Percentiles rank a stretch among this genome's conserved stretches.
phyloP scores from a whole-genome alignment of 2,797 vertebrate genomes.

The Rhinoraja longicauda region DNA sequence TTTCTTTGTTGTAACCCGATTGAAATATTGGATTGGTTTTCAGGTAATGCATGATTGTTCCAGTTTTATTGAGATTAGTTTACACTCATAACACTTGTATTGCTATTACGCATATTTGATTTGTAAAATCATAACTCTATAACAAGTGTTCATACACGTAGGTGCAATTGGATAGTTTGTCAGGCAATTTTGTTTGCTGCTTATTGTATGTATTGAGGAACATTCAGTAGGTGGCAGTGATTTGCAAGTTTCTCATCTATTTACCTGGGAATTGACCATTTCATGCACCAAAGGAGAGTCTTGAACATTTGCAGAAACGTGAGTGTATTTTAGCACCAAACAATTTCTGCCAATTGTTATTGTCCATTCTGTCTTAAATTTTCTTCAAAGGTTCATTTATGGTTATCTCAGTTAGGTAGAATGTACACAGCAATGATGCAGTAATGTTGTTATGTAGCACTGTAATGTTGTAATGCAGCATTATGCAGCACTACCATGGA shows the following conservation, averaged over 20 bases:
- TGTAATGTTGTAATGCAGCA: not conserved
- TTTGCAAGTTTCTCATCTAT: not conserved
- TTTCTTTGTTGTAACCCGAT: not conserved
- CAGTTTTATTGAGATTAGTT: not conserved
- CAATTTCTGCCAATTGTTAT: not conserved
- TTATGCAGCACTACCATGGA: not conserved
- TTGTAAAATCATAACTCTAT: not conserved
- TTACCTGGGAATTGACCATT: not conserved
- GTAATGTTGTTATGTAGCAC: not conserved
- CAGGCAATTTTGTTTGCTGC: not conserved
- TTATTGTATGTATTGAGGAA: not conserved
- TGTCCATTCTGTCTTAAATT: not conserved
- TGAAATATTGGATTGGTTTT: not conserved
- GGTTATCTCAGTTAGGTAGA: not conserved
- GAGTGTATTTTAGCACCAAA: not conserved
- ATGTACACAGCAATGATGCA: not conserved
- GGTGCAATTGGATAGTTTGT: not conserved
- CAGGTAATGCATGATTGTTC: not conserved
- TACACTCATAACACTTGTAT: not conserved
- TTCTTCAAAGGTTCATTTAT: not conserved
- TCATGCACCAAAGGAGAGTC: not conserved
- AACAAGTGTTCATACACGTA: not conserved
- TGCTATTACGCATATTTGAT: not conserved
- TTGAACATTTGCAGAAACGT: not conserved
- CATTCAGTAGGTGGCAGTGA: slow-evolving; percentile 16